A percentile compares a stretch with the other conserved stretches of the same genome.
Evolutionary conservation across 1,140 invertebrate species (phyloP).

Genomic region (Dolichoris vasculosae): DNA sequence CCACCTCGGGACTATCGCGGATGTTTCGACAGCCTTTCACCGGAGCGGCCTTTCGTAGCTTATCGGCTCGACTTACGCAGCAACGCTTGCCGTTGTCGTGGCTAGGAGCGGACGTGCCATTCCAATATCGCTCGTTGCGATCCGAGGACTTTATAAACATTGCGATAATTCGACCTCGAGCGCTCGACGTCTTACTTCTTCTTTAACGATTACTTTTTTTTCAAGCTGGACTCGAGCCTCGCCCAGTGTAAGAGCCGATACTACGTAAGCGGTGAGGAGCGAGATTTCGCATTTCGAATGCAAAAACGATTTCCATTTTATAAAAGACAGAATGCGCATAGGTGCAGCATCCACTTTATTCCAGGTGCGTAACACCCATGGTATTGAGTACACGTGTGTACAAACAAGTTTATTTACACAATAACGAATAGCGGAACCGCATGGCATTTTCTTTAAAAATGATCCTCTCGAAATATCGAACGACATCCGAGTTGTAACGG

Average conservation of each 20-base stretch:
- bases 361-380: neutral
- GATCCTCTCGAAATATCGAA: neutral
- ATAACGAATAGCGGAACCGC: neutral
- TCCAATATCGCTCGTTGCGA: neutral
- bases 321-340: neutral
- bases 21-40: neutral
- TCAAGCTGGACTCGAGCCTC: neutral
- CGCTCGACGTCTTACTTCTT: neutral
- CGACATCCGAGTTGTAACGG: neutral
- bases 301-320: neutral
- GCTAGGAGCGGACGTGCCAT: neutral
- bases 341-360: neutral
- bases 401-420: neutral
- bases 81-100: neutral
- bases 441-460: neutral
- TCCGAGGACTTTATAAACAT: constrained; percentile 24
- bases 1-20: neutral
- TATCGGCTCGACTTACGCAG: no score
- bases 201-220: neutral
- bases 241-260: neutral
- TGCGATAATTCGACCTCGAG: constrained; percentile 18
- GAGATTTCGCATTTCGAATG: neutral
- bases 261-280: no score
- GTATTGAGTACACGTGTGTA: no score
- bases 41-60: no score